Percentiles rank a stretch among this genome's conserved stretches.
Evolutionary conservation across 2,888 invertebrate genomes (phyloP).

Genomic region (Caenorhabditis doughertyi): DNA sequence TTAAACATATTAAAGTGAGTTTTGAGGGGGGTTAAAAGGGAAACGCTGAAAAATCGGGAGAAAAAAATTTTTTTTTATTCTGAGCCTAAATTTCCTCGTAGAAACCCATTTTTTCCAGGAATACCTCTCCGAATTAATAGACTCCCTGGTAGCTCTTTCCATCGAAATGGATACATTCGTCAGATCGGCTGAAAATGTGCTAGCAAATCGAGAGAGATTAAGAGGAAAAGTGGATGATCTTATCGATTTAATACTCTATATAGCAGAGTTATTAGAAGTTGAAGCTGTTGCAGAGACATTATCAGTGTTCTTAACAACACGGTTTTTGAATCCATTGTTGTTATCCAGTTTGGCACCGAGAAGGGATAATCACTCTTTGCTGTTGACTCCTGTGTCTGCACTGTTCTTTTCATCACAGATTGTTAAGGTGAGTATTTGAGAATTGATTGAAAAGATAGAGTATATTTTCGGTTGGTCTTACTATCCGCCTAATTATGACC

Average conservation of each 20-base stretch:
- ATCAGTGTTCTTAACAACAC: constrained; percentile 54
- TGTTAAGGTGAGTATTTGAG: constrained; percentile 74
- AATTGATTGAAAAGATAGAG: no score
- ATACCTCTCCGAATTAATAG: constrained; percentile 98
- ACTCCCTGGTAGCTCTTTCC: constrained; percentile 98
- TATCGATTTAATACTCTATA: constrained; percentile 85
- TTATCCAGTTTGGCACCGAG: constrained; percentile 67
- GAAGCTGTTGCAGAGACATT: constrained; percentile 66
- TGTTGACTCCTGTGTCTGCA: constrained; percentile 77
- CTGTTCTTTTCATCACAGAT: constrained; percentile 80
- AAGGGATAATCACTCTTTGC: constrained; percentile 70
- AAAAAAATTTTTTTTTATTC: background rate
- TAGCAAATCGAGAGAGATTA: constrained; percentile 82
- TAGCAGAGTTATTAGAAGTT: constrained; percentile 70
- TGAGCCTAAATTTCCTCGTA: background rate
- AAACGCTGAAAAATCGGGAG: background rate
- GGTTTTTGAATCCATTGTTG: constrained; percentile 68
- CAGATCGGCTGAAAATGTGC: constrained; percentile 93
- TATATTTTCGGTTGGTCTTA: no score
- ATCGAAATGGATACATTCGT: constrained; percentile 96
- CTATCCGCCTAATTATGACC: no score
- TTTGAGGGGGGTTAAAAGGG: background rate
- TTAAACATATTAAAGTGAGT: constrained; percentile 70
- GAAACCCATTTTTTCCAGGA: constrained; percentile 88
- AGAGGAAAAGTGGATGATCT: constrained; percentile 88